Percentiles rank a stretch among this genome's conserved stretches.
These are phyloP conservation scores for Zaprionus ghesquierei DNA, from an alignment of 1,140 invertebrate genomes.

Conservation along the genomic window DNA sequence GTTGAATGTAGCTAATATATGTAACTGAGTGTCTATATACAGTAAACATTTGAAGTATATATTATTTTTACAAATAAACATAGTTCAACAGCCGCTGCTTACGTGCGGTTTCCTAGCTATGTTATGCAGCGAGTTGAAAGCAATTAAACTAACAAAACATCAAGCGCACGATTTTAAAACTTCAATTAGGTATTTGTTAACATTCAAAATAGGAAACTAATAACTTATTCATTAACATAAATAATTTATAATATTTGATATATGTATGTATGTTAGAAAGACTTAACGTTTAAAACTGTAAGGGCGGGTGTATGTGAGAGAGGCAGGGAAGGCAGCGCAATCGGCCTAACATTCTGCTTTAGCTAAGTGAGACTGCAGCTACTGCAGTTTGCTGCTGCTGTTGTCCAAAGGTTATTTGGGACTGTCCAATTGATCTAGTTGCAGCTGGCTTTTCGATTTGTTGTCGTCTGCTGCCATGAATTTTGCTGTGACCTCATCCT, in stretches of 20 bases:
- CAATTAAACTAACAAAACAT: constrained; percentile 41
- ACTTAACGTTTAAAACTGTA: constrained; percentile 68
- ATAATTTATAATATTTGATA: constrained; percentile 66
- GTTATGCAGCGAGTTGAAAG: constrained; percentile 9
- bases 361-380: constrained; percentile 25
- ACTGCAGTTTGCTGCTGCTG: no score
- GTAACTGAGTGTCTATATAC: constrained; percentile 22
- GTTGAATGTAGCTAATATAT: constrained; percentile 9
- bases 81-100: constrained; percentile 34
- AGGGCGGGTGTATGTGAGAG: constrained; percentile 50
- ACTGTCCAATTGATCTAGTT: constrained; percentile 1
- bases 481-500: constrained; percentile 46
- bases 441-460: background rate
- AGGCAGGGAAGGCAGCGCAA: constrained; percentile 16
- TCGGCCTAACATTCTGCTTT: background rate
- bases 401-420: constrained; percentile 1
- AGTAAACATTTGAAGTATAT: constrained; percentile 55
- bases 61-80: constrained; percentile 58
- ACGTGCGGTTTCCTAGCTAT: background rate
- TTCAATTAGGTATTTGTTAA: constrained; percentile 58
- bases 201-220: constrained; percentile 59
- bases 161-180: constrained; percentile 16
- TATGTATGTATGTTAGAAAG: constrained; percentile 51
- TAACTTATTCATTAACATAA: constrained; percentile 69
- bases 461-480: background rate